phyloP scores from a whole-genome alignment of 92 coral and sea anemone species.

The Muricea muricata region DNA sequence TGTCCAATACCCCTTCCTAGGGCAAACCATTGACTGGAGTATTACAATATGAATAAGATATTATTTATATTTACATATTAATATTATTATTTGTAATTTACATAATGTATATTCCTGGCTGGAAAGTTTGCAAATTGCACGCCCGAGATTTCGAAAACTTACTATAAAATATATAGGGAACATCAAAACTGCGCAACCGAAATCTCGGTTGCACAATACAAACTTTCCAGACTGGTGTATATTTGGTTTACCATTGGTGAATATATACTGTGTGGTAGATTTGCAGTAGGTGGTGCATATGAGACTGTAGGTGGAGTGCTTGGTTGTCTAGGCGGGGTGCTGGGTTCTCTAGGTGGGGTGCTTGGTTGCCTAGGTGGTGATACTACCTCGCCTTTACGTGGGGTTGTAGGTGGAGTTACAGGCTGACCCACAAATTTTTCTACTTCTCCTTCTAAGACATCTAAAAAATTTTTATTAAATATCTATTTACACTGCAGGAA shows the following conservation, averaged over 20 bases:
- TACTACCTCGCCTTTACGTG: slow-evolving; percentile 54
- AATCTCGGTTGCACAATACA: not conserved
- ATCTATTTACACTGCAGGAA: not conserved
- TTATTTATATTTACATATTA: too few relatives aligned
- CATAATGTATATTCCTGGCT: too few relatives aligned
- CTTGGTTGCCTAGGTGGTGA: slow-evolving; percentile 56
- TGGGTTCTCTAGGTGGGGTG: slow-evolving; percentile 60
- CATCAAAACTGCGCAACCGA: too few relatives aligned
- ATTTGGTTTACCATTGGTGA: slow-evolving; percentile 43
- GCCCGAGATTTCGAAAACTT: too few relatives aligned
- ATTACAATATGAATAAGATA: too few relatives aligned
- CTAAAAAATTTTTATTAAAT: slow-evolving; percentile 1
- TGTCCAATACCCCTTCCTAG: too few relatives aligned
- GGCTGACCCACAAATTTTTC: slow-evolving; percentile 89
- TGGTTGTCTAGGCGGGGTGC: slow-evolving; percentile 68
- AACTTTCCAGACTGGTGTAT: not conserved
- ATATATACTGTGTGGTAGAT: slow-evolving; percentile 26
- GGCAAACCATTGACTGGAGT: too few relatives aligned
- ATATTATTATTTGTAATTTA: too few relatives aligned
- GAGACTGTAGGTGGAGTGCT: slow-evolving; percentile 36
- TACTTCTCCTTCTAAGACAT: slow-evolving; percentile 73
- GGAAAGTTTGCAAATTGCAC: too few relatives aligned
- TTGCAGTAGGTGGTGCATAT: slow-evolving; percentile 23
- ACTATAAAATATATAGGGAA: too few relatives aligned
- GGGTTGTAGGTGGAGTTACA: slow-evolving; percentile 34